Conservation (phyloP, 2,888 invertebrate species). For the Horisme vitalbata region DNA sequence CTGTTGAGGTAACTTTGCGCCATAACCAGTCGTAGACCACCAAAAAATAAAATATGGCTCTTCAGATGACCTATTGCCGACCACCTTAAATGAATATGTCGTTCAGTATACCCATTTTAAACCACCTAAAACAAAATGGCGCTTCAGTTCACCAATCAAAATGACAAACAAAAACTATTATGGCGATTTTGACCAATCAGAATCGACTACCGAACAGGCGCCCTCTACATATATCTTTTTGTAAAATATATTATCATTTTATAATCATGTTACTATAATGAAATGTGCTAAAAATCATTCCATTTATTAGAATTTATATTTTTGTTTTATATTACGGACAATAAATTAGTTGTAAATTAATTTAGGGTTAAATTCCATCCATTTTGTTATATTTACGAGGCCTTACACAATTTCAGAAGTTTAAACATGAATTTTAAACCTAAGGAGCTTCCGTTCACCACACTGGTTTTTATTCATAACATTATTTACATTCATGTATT, state of each 20-base stretch:
- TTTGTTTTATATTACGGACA: slow-evolving; percentile 44
- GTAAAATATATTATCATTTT: not conserved
- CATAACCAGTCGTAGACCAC: no score
- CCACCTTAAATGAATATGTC: no score
- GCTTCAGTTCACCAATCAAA: not conserved
- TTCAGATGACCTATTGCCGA: no score
- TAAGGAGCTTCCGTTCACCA: no score
- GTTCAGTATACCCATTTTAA: no score
- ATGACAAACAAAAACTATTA: not conserved
- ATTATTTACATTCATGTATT: no score
- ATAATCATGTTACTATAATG: not conserved
- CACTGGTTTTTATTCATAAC: no score
- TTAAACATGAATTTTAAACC: no score
- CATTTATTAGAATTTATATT: slow-evolving; percentile 17
- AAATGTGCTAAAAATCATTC: slow-evolving; percentile 17
- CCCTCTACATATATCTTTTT: not conserved
- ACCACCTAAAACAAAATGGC: slow-evolving; percentile 1
- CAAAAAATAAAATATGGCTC: no score
- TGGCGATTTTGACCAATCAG: not conserved
- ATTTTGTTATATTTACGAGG: slow-evolving; percentile 30
- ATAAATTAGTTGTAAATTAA: slow-evolving; percentile 51
- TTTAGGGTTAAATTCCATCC: slow-evolving; percentile 58
- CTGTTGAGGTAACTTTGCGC: no score
- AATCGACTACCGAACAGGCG: not conserved
- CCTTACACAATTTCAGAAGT: not conserved